These are phyloP conservation scores for Takifugu rubripes DNA, from an alignment of 2,797 vertebrate species.

Conservation along the genomic window DNA sequence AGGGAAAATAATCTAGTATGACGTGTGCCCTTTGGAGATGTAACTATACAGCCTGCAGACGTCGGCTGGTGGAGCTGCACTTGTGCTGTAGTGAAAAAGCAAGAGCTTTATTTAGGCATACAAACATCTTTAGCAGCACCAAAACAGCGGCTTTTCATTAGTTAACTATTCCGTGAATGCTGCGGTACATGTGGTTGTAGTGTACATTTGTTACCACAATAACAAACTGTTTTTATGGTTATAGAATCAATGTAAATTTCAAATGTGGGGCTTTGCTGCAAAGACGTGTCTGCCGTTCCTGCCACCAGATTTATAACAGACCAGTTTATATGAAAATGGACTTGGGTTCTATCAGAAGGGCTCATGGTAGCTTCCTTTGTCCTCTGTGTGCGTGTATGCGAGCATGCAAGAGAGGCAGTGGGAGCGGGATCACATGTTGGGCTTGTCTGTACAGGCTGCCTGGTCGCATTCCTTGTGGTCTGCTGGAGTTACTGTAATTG, in stretches of 20 bases:
- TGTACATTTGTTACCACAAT: too few relatives aligned
- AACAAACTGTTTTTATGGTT: too few relatives aligned
- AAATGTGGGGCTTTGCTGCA: neutral
- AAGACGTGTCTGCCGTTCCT: neutral
- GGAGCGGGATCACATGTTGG: slow-evolving; percentile 46
- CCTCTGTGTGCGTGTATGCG: slow-evolving; percentile 24
- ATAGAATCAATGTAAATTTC: too few relatives aligned
- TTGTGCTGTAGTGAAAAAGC: slow-evolving; percentile 16
- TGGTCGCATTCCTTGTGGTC: slow-evolving; percentile 69
- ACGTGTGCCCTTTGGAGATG: slow-evolving; percentile 49
- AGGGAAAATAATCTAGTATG: slow-evolving; percentile 58
- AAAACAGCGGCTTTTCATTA: neutral
- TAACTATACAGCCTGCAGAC: slow-evolving; percentile 33
- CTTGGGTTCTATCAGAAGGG: slow-evolving; percentile 12
- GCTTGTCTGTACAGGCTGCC: slow-evolving; percentile 61
- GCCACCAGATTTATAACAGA: neutral
- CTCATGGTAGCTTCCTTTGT: slow-evolving; percentile 45
- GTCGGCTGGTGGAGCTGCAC: slow-evolving; percentile 21
- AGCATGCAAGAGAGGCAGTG: neutral
- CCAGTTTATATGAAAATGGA: slow-evolving; percentile 26
- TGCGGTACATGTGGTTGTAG: too few relatives aligned
- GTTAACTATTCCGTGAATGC: too few relatives aligned
- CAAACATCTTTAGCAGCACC: too few relatives aligned
- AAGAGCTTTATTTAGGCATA: neutral
- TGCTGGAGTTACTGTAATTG: slow-evolving; percentile 60